A percentile compares a stretch with the other conserved stretches of the same genome.
Conservation (phyloP, 2,113 vertebrate species). For the Antechinus flavipes region DNA sequence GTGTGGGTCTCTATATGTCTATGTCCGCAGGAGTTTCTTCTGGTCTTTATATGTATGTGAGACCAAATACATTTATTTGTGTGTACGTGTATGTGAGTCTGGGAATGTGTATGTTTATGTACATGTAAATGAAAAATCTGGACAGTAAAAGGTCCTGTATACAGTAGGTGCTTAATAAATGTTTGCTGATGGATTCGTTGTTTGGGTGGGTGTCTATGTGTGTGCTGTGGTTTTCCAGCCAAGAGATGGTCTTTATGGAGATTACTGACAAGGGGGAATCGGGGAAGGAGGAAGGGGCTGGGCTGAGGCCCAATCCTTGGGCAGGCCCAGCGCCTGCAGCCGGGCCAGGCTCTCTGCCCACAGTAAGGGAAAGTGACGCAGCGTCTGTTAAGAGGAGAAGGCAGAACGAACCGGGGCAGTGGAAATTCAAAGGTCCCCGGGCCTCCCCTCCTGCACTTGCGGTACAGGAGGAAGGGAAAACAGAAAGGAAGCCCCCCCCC, state of each 20-base stretch:
- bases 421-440: neutral
- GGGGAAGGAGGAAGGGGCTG: neutral
- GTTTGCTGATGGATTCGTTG: neutral
- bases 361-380: neutral
- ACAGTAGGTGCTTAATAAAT: neutral
- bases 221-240: neutral
- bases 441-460: neutral
- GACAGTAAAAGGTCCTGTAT: neutral
- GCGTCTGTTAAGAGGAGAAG: neutral
- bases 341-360: neutral
- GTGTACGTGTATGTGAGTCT: neutral
- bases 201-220: neutral
- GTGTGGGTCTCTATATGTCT: neutral
- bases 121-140: neutral
- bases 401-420: neutral
- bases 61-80: neutral
- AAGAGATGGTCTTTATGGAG: neutral
- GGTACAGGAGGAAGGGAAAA: neutral
- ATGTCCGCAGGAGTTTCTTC: neutral
- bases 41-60: neutral
- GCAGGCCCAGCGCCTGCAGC: neutral
- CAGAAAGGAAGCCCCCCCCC: neutral
- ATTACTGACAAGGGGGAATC: neutral
- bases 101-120: neutral
- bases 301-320: neutral